Base-by-base conservation (phyloP, 2,888 invertebrate genomes). In the Crioceris asparagi region DNA sequence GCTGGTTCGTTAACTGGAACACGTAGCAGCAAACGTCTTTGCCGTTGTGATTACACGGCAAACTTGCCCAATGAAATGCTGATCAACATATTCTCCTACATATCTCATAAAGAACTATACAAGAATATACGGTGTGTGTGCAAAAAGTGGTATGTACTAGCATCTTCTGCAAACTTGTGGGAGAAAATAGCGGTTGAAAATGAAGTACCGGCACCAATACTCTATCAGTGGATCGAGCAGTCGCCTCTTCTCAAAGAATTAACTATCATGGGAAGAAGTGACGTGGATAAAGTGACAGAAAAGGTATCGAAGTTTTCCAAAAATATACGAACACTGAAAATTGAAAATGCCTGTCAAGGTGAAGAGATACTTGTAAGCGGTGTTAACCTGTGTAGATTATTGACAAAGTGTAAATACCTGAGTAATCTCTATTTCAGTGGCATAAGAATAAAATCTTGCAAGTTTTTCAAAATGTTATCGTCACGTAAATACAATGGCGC, bases 41-140 rank as follows among this genome's bases (percentile, higher is more conserved):
- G n/a, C n/a, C n/a, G n/a, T n/a, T n/a, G n/a, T n/a, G n/a, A n/a
- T n/a, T n/a, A n/a, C n/a, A n/a, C n/a, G n/a, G n/a, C n/a, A n/a
- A n/a, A n/a, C 8, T 27, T 51, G n/a, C 52, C 51, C 3, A 42
- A 51, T 17, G 52, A 53, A 44, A 45, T 53, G 12, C 30, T 53
- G 27, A 36, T 50, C 4, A 27, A 42, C 17, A 46, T 53, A 18
- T 53, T 53, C 26, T 48, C 53, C n/a, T 50, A 41, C 27, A 32
- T 53, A 14, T 35, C 39, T 3, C 41, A 45, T 11, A 36, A 47
- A 23, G 46, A 51, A 36, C 39, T 53, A 23, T 47, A 45, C 38
- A 39, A 34, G n/a, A 42, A 25, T 15, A 18, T 44, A 6, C 32
- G 44, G 25, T 37, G 42, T 12, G 52, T 53, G n/a, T 52, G 52